These are phyloP conservation scores for Solenodon paradoxus DNA, from an alignment of 2,113 vertebrate species.

Conservation along the genomic window DNA sequence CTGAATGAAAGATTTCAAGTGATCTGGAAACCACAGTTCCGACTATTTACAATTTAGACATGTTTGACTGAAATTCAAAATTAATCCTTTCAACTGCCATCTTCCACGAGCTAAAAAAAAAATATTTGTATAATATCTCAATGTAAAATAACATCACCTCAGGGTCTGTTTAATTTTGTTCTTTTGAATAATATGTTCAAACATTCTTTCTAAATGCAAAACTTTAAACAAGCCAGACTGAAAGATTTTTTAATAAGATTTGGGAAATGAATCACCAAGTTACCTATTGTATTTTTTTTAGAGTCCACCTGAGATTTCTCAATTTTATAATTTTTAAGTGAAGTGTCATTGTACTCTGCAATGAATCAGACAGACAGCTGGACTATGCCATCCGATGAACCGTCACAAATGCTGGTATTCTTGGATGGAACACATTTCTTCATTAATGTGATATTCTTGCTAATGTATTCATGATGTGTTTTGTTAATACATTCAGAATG, in stretches of 20 bases:
- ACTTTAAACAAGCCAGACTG: conserved; percentile 63
- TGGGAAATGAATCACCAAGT: conserved; percentile 29
- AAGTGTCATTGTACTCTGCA: neutral
- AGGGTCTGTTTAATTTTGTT: conserved; percentile 70
- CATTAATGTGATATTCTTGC: neutral
- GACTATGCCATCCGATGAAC: neutral
- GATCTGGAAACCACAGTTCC: conserved; percentile 53
- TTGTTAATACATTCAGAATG: neutral
- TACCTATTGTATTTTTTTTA: conserved; percentile 26
- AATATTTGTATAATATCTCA: conserved; percentile 60
- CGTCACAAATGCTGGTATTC: neutral
- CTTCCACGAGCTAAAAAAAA: conserved; percentile 50
- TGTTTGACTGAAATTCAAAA: conserved; percentile 66
- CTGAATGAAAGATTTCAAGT: conserved; percentile 31
- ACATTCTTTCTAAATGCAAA: conserved; percentile 53
- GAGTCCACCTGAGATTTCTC: neutral
- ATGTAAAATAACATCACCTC: conserved; percentile 58
- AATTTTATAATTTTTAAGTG: conserved; percentile 34
- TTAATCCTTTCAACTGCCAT: conserved; percentile 56
- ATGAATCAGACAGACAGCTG: neutral
- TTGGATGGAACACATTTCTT: neutral
- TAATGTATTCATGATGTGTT: neutral
- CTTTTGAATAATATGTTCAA: conserved; percentile 65
- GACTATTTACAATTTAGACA: conserved; percentile 61
- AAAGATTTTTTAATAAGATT: conserved; percentile 60